A percentile compares a stretch with the other conserved stretches of the same genome.
Evolutionary conservation across 2,888 invertebrate genomes (phyloP).

Genomic region (Polietes domitor): DNA sequence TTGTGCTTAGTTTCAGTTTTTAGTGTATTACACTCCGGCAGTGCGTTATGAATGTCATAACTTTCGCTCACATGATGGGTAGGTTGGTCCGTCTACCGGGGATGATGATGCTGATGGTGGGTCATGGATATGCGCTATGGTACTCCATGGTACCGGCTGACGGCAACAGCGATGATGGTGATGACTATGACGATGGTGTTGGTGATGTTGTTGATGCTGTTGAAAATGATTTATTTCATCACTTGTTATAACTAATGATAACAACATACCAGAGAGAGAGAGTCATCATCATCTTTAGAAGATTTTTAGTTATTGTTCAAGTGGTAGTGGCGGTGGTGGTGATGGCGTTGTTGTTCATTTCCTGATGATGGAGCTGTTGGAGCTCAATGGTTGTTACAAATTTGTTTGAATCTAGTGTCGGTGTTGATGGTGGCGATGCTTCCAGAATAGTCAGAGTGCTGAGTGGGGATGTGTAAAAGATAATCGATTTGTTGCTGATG

Average conservation of each 20-base stretch:
- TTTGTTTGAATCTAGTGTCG: conserved; percentile 32
- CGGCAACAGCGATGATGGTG: not conserved
- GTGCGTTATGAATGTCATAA: conserved; percentile 51
- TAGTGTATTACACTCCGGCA: conserved; percentile 15
- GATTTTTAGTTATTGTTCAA: conserved; percentile 33
- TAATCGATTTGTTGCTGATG: conserved; percentile 59
- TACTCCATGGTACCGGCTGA: not conserved
- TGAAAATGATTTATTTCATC: conserved; percentile 78
- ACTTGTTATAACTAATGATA: conserved; percentile 71
- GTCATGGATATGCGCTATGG: not conserved
- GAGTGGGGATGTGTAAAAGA: conserved; percentile 46
- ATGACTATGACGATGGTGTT: conserved; percentile 21
- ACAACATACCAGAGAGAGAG: conserved; percentile 52
- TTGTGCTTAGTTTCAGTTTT: not conserved
- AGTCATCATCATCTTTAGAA: conserved; percentile 29
- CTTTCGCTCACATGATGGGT: conserved; percentile 4
- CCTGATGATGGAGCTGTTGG: conserved; percentile 33
- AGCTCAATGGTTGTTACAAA: conserved; percentile 36
- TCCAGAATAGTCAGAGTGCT: not conserved
- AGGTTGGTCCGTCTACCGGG: not conserved
- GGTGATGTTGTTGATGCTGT: conserved; percentile 34
- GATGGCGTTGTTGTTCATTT: conserved; percentile 19
- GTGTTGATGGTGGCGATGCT: conserved; percentile 1
- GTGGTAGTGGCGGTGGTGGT: not conserved
- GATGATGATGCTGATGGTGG: not conserved